These are phyloP conservation scores for Cheilinus undulatus DNA, from an alignment of 2,113 vertebrate genomes.

Conservation along the genomic window DNA sequence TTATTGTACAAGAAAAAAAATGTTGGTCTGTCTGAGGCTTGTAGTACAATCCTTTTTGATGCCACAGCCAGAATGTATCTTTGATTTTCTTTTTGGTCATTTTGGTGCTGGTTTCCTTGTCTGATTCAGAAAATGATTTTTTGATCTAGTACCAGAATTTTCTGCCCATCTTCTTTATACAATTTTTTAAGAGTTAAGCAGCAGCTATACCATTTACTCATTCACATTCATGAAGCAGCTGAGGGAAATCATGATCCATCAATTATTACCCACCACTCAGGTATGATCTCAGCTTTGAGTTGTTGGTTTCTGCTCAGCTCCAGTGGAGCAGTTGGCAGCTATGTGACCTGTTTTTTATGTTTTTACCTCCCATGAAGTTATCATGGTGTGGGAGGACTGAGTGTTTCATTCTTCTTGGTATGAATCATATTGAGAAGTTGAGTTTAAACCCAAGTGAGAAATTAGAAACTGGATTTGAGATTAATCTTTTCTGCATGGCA, in stretches of 20 bases:
- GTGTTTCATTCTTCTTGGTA: neutral
- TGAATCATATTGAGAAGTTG: neutral
- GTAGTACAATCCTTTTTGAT: too few species aligned
- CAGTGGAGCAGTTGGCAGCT: neutral
- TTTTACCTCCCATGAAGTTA: neutral
- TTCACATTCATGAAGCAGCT: neutral
- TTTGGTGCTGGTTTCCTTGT: too few species aligned
- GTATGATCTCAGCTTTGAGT: neutral
- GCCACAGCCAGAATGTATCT: too few species aligned
- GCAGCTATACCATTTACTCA: neutral
- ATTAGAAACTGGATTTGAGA: neutral
- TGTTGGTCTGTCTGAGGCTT: too few species aligned
- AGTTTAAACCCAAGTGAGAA: neutral
- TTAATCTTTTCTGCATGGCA: neutral
- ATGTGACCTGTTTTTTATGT: neutral
- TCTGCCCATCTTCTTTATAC: neutral
- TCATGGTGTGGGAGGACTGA: constrained; percentile 1
- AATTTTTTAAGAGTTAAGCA: neutral
- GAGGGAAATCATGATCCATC: neutral
- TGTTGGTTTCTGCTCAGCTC: neutral
- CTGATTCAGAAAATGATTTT: too few species aligned
- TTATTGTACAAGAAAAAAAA: neutral
- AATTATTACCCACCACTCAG: neutral
- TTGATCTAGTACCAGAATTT: neutral
- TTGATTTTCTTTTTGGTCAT: too few species aligned